phyloP scores from a whole-genome alignment of 1,140 invertebrate species.

The Ganaspis sp. region DNA sequence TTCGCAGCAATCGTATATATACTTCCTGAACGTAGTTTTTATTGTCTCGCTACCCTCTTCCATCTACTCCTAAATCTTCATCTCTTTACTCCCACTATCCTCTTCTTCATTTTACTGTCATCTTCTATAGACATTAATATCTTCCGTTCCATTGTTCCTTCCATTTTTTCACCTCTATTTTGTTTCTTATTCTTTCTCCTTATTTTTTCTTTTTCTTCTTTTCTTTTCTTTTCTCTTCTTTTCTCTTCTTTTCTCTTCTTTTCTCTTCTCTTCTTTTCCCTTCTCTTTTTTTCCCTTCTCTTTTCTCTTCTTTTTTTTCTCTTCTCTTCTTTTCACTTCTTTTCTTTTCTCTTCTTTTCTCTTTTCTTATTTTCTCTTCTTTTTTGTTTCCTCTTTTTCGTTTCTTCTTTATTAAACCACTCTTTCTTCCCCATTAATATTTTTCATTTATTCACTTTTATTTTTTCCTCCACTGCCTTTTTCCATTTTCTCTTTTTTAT shows the following conservation, averaged over 20 bases:
- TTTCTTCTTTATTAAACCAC: not conserved
- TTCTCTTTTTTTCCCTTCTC: constrained; percentile 9
- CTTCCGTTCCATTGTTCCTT: no score
- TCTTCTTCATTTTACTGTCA: not conserved
- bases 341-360: constrained; percentile 19
- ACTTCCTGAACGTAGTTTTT: constrained; percentile 35
- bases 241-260: constrained; percentile 13
- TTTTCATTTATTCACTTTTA: no score
- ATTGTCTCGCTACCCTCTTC: constrained; percentile 12
- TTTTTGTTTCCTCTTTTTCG: not conserved
- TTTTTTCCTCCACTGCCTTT: no score
- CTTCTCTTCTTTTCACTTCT: constrained; percentile 13
- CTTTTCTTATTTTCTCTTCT: not conserved
- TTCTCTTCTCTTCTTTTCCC: not conserved
- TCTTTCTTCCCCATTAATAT: not conserved
- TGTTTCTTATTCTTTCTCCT: no score
- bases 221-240: not conserved
- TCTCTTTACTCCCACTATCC: not conserved
- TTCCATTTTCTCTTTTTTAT: no score
- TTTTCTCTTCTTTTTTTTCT: constrained; percentile 19
- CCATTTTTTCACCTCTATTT: no score
- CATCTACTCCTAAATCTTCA: not conserved
- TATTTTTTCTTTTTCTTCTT: not conserved
- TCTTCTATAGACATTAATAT: no score
- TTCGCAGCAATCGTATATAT: not conserved